These are phyloP conservation scores for Limnephilus rhombicus DNA, from an alignment of 2,888 invertebrate genomes.

Conservation along the genomic window DNA sequence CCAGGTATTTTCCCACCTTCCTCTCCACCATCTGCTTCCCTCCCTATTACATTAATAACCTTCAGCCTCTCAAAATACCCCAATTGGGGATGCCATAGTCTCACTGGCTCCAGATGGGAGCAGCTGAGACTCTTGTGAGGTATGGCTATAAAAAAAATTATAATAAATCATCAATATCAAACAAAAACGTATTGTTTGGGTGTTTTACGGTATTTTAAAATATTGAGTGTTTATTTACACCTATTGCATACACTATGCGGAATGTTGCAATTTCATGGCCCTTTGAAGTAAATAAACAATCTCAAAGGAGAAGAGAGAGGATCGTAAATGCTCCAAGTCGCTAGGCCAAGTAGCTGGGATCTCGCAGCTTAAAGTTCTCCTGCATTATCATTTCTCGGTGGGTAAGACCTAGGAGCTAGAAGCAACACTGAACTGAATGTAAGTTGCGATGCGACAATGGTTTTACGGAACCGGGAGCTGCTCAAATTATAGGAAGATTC, in stretches of 20 bases:
- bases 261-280: background rate
- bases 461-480: background rate
- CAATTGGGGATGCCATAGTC: too few species aligned
- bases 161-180: background rate
- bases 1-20: too few species aligned
- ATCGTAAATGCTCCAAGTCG: slow-evolving; percentile 19
- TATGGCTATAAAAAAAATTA: too few species aligned
- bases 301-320: background rate
- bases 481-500: slow-evolving; percentile 25
- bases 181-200: background rate
- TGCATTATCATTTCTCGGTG: slow-evolving; percentile 25
- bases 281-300: slow-evolving; percentile 9
- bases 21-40: too few species aligned
- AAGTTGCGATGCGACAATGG: background rate
- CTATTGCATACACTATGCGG: background rate
- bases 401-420: background rate
- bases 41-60: too few species aligned
- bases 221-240: background rate
- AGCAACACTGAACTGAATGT: slow-evolving; percentile 12
- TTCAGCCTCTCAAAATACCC: too few species aligned
- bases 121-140: too few species aligned
- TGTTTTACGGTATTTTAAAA: background rate
- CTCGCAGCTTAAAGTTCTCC: slow-evolving; percentile 12
- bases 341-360: background rate
- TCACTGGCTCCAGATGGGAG: too few species aligned